phyloP scores from a whole-genome alignment of 2,113 vertebrate species.

The Ranitomeya variabilis region DNA sequence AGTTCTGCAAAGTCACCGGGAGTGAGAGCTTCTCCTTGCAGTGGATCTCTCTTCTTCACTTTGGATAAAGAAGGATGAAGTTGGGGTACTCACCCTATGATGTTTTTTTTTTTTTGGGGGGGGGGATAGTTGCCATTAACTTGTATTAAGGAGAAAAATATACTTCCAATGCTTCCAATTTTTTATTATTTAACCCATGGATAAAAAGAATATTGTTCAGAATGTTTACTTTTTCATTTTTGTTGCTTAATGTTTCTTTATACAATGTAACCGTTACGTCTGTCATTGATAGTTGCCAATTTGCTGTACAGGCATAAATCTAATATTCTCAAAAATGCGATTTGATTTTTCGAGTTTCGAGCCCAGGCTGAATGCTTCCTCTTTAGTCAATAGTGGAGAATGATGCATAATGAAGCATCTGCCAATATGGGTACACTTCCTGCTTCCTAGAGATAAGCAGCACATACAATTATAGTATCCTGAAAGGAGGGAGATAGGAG shows the following conservation, averaged over 20 bases:
- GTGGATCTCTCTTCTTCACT: too few species aligned
- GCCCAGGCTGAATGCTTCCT: constrained; percentile 44
- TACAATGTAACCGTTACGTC: neutral
- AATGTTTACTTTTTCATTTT: neutral
- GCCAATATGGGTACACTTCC: constrained; percentile 43
- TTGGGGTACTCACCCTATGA: neutral
- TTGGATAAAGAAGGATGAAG: too few species aligned
- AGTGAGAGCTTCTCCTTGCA: too few species aligned
- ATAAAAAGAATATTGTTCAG: too few species aligned
- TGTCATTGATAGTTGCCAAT: constrained; percentile 21
- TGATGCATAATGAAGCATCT: constrained; percentile 14
- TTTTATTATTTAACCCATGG: too few species aligned
- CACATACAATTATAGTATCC: constrained; percentile 50
- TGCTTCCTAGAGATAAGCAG: constrained; percentile 58
- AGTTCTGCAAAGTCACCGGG: too few species aligned
- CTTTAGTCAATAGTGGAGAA: constrained; percentile 42
- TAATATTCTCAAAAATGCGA: constrained; percentile 13
- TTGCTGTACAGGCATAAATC: constrained; percentile 29
- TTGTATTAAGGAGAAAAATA: too few species aligned
- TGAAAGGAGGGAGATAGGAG: constrained; percentile 56
- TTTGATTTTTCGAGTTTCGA: constrained; percentile 25
- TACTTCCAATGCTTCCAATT: too few species aligned
- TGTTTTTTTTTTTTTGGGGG: neutral
- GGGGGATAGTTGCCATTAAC: too few species aligned
- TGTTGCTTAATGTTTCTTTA: neutral